phyloP scores from a whole-genome alignment of 2,888 invertebrate species.

The Bedellia somnulentella region DNA sequence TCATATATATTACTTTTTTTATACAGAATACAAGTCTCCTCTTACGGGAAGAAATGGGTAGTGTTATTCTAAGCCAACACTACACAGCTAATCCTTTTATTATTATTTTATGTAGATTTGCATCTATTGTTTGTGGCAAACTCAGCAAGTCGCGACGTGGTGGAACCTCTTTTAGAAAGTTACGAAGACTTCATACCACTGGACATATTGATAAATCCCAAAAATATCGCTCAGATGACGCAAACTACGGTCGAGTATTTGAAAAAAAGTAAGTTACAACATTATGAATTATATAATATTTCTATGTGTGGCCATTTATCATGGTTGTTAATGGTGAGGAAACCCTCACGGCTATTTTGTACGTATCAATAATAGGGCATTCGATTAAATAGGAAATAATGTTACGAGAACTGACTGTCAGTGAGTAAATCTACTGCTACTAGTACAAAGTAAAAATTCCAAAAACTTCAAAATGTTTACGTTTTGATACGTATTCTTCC shows the following conservation, averaged over 20 bases:
- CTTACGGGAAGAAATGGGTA: too few species aligned
- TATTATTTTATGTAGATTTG: conserved; percentile 10
- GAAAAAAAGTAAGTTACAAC: neutral
- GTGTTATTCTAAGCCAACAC: too few species aligned
- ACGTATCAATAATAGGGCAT: neutral
- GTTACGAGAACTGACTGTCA: neutral
- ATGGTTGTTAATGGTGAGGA: too few species aligned
- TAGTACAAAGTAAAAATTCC: too few species aligned
- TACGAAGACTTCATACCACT: conserved; percentile 10
- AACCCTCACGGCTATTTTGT: neutral
- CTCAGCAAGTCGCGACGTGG: conserved; percentile 8
- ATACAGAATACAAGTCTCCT: too few species aligned
- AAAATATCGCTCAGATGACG: conserved; percentile 6
- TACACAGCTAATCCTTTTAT: too few species aligned
- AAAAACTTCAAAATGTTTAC: too few species aligned
- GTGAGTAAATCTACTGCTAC: too few species aligned
- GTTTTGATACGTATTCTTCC: conserved; percentile 12
- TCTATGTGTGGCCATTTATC: too few species aligned
- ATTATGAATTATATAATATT: too few species aligned
- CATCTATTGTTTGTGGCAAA: conserved; percentile 11
- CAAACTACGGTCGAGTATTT: conserved; percentile 6
- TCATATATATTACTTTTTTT: too few species aligned
- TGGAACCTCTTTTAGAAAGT: conserved; percentile 8
- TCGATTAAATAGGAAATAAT: neutral
- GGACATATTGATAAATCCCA: conserved; percentile 7